Conservation (phyloP, 37 sponge, comb jelly and placozoan species). For the Haliclona indistincta region DNA sequence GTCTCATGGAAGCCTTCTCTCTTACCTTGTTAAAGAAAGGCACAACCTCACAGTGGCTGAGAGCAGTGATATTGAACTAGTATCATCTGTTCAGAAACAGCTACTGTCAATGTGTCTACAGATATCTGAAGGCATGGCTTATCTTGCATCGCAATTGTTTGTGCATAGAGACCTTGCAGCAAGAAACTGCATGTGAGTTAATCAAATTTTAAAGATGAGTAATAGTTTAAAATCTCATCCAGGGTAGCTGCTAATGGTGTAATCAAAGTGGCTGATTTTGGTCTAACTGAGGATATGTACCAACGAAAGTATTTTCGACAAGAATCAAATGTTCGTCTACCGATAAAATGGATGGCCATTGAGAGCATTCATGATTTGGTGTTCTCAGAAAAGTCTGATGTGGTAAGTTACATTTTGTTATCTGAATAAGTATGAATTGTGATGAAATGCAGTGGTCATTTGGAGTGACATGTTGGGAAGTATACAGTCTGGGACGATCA, state of each 20-base stretch:
- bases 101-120: constrained; percentile 10
- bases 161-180: not conserved
- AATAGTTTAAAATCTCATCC: not conserved
- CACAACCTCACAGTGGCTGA: not conserved
- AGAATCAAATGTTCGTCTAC: constrained; percentile 18
- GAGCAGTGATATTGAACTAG: constrained; percentile 22
- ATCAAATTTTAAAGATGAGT: not conserved
- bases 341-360: constrained; percentile 38
- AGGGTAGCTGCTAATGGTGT: constrained; percentile 21
- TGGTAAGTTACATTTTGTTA: no score
- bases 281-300: constrained; percentile 38
- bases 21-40: constrained; percentile 31
- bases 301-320: constrained; percentile 24
- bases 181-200: constrained; percentile 7
- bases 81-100: not conserved
- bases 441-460: constrained; percentile 44
- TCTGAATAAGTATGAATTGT: no score
- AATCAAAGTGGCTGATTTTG: constrained; percentile 41
- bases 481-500: constrained; percentile 9
- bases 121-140: constrained; percentile 4
- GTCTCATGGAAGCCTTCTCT: constrained; percentile 36
- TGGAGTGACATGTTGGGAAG: constrained; percentile 53
- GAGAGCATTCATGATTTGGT: constrained; percentile 22
- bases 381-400: constrained; percentile 30
- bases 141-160: not conserved